Base-by-base conservation (phyloP, 2,888 invertebrate genomes). In the Drosophila kambysellisi region DNA sequence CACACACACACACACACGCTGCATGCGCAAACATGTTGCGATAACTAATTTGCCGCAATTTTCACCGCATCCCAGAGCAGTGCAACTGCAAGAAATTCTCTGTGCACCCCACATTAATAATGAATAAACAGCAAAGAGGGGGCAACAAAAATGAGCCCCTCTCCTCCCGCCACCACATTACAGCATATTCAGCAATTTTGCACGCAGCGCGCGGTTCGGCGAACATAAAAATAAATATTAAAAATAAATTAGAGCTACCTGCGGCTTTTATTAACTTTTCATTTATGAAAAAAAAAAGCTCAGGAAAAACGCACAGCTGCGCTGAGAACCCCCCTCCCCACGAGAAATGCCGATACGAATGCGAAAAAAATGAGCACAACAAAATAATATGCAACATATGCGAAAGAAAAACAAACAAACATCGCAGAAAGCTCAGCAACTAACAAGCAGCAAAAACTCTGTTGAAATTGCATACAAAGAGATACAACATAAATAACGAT, bases 221-320 rank as follows among this genome's bases (percentile, higher is more conserved):
- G 62, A 63, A 71, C 73, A 82, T 81, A 70, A 70, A 89, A 85
- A 88, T 85, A 88, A 83, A 81, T 85, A 85, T 90, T 73, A 90
- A 88, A 90, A 88, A 88, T 80, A 87, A 88, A 90, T 87, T 83
- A 90, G 78, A 85, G 77, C 86, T 86, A 79, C 83, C 80, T 74
- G 89, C 67, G 76, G 83, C 60, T 84, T 87, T 88, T 83, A 88
- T 88, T 90, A 86, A 86, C 79, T 85, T 89, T 85, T 79, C 79
- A 88, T 89, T 81, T 87, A 82, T 82, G 85, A 83, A 81, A 76
- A 37, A 25, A 25, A 37, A 25, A 6, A 82, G 74, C 69, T 60
- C 74, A 77, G 73, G 63, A 74, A 77, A 69, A 73, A 56, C 53
- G 59, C 70, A 68, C 69, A 83, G 71, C 75, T 70, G 73, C 67